These are phyloP conservation scores for Drosophila setosimentum DNA, from an alignment of 2,888 invertebrate species.

Conservation along the genomic window DNA sequence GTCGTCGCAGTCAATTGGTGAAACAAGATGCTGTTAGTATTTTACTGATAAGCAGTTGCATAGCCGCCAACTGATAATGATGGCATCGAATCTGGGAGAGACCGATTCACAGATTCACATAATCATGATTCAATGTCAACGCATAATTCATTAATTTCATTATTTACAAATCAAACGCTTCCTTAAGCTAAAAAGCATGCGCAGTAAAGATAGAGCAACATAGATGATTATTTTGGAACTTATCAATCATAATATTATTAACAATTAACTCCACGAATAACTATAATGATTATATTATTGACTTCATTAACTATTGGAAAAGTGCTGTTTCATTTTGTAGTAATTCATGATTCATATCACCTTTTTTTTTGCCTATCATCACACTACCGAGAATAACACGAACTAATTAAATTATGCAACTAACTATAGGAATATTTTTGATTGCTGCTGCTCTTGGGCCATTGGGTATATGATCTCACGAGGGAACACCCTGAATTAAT, in stretches of 20 bases:
- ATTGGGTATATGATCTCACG: neutral
- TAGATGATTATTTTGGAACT: no score
- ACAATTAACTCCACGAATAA: no score
- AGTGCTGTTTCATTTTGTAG: neutral
- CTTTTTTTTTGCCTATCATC: neutral
- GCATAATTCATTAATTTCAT: neutral
- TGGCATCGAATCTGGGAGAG: constrained; percentile 13
- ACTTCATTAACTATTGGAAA: neutral
- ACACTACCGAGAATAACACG: constrained; percentile 5
- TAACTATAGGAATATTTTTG: constrained; percentile 2
- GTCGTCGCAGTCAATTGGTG: constrained; percentile 54
- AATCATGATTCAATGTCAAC: constrained; percentile 17
- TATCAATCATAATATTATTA: no score
- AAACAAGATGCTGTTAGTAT: constrained; percentile 58
- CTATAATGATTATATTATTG: neutral
- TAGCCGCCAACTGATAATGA: constrained; percentile 59
- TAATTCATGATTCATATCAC: no score
- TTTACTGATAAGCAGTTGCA: constrained; percentile 48
- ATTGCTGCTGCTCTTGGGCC: neutral
- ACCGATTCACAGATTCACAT: constrained; percentile 7
- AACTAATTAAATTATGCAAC: neutral
- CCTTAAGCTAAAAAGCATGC: neutral
- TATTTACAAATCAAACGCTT: neutral
- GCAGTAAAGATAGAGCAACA: neutral
- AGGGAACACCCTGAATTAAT: neutral